Evolutionary conservation across 2,113 vertebrate genomes (phyloP).

Genomic region (Sinocyclocheilus anophthalmus): DNA sequence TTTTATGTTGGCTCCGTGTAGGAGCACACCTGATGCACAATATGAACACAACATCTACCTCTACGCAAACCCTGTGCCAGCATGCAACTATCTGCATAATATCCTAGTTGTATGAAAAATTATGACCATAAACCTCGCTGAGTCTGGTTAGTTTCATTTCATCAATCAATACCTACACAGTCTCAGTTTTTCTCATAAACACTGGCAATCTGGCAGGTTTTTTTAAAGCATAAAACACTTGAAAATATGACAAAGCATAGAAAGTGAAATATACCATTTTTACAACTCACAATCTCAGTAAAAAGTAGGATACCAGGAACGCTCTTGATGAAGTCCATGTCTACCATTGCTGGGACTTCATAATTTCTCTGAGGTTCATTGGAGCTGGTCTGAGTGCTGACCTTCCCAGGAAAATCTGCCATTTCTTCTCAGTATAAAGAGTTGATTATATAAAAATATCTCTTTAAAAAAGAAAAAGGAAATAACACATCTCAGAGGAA

Average conservation of each 20-base stretch:
- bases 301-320: slow-evolving; percentile 80
- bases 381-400: slow-evolving; percentile 81
- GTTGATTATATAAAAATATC: neutral
- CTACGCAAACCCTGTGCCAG: no score
- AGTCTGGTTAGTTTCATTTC: no score
- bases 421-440: slow-evolving; percentile 53
- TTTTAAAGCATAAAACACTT: neutral
- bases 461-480: slow-evolving; percentile 11
- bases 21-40: no score
- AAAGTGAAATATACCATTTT: neutral
- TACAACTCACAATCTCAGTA: slow-evolving; percentile 79
- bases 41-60: no score
- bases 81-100: no score
- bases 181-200: no score
- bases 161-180: no score
- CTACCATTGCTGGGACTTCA: slow-evolving; percentile 58
- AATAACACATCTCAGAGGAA: neutral
- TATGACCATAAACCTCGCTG: no score
- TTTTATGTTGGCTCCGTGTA: no score
- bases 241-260: no score
- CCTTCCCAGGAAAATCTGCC: slow-evolving; percentile 82
- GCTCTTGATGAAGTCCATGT: slow-evolving; percentile 76
- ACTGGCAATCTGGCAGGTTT: no score
- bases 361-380: slow-evolving; percentile 53
- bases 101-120: no score